These are phyloP conservation scores for Yponomeuta evonymella DNA, from an alignment of 2,888 invertebrate species.

Conservation along the genomic window DNA sequence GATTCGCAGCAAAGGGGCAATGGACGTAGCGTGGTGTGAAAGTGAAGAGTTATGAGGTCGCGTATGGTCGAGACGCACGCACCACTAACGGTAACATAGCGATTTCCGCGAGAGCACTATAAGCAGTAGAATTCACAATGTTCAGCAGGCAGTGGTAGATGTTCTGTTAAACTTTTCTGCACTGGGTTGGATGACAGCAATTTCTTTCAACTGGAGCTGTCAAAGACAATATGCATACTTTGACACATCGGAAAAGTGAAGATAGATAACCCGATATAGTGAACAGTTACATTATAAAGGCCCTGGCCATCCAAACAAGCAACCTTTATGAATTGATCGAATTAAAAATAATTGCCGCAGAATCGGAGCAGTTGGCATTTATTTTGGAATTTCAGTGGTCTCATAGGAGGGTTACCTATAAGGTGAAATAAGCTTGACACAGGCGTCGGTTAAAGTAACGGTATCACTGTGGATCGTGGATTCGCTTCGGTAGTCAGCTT, in stretches of 20 bases:
- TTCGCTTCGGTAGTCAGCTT: neutral
- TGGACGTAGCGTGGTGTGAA: conserved; percentile 21
- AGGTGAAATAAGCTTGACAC: neutral
- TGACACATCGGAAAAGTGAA: too few species aligned
- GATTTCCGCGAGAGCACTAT: conserved; percentile 15
- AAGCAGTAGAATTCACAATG: too few species aligned
- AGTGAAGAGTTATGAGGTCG: conserved; percentile 23
- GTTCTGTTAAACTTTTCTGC: too few species aligned
- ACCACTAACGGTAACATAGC: conserved; percentile 26
- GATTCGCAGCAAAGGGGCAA: neutral
- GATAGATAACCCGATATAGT: too few species aligned
- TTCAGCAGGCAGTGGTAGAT: too few species aligned
- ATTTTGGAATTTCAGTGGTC: neutral
- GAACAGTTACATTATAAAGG: too few species aligned
- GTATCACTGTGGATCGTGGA: neutral
- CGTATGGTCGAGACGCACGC: conserved; percentile 17
- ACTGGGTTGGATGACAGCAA: too few species aligned
- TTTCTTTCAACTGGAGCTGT: too few species aligned
- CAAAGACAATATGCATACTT: too few species aligned
- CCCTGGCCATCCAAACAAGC: too few species aligned
- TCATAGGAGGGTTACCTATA: neutral
- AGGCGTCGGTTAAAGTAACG: neutral
- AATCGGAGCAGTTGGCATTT: conserved; percentile 2
- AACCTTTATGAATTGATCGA: too few species aligned
- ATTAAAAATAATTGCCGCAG: too few species aligned